Evolutionary conservation across 2,888 invertebrate genomes (phyloP), one percentile per base, ranked within the genome.

Genomic region (Cephonodes hylas): DNA sequence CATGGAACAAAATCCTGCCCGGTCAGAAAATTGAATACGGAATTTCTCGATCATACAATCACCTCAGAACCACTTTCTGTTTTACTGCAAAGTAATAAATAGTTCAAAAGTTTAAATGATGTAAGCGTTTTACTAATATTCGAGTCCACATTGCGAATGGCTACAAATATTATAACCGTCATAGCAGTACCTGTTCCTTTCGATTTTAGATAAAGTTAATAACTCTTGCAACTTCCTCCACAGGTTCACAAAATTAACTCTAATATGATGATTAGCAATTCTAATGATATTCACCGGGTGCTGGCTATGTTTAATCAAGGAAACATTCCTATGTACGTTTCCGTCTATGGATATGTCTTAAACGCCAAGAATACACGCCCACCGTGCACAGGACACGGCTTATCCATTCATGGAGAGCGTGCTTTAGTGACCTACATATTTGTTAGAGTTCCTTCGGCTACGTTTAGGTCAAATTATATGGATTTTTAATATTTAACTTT

Each of bases 321-420:
- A 53, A 60, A 60, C 60, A 60, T 60, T 60, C 60, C 42, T 27
- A 18, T 31, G 10, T 20, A 34, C 22, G n/a, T 53, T 53, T 7
- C 60, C 60, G 13, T 60, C 15, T 60, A 25, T 23, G 53, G 60
- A 18, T 25, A 42, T n/a, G 10, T 20, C 23, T 38, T 48, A 48
- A 23, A 31, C n/a, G 44, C 25, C 46, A 15, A 48, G 60, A 48
- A 60, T 60, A 42, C 60, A 60, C 60, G 53, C 60, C 60, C 60
- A 42, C 38, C 60, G 31, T 18, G 31, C 27, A 27, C 22, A 7
- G 22, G 13, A 0, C 13, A 3, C 13, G 45, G 13, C 27, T 42
- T 53, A 13, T 13, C 23, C 22, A 48, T 27, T 38, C 27, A 13
- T 8, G n/a, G 22, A 45, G 20, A 27, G 31, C 8, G 23, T 59